Evolutionary conservation across 2,888 invertebrate genomes (phyloP).

Genomic region (Chaetogeoica ovagalla): DNA sequence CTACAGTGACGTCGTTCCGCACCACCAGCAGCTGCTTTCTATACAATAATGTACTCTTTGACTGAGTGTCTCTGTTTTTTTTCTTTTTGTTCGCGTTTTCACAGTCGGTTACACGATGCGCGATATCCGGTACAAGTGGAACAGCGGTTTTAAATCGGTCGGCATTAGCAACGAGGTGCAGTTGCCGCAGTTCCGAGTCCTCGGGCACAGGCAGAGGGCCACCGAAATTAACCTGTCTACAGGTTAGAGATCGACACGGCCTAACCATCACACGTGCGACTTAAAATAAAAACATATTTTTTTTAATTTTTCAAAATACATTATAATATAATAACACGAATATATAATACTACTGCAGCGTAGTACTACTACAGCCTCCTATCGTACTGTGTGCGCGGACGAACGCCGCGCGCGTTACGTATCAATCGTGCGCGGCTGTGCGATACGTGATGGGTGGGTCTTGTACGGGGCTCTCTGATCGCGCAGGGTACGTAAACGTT

Average conservation of each 20-base stretch:
- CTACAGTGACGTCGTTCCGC: conserved; percentile 3
- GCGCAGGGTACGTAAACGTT: conserved; percentile 21
- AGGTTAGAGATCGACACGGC: conserved; percentile 67
- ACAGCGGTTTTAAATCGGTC: conserved; percentile 88
- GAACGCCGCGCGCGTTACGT: conserved; percentile 18
- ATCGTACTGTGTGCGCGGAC: no score
- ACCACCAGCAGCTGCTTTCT: no score
- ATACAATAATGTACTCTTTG: no score
- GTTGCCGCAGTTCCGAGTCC: conserved; percentile 94
- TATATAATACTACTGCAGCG: no score
- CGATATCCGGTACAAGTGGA: conserved; percentile 97
- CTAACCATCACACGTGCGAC: conserved; percentile 57
- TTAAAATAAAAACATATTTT: background rate
- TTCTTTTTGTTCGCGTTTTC: conserved; percentile 45
- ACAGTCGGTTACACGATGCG: conserved; percentile 96
- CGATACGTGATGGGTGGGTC: conserved; percentile 47
- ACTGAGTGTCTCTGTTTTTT: no score
- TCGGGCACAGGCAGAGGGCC: conserved; percentile 93
- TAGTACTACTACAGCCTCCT: no score
- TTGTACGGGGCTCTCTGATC: background rate
- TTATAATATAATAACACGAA: no score
- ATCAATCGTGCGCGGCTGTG: background rate
- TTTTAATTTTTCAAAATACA: background rate
- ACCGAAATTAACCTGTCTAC: conserved; percentile 93
- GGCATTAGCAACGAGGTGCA: conserved; percentile 94